Base-by-base conservation (phyloP, 2,113 vertebrate genomes). In the Pseudorectes ferrugineus region DNA sequence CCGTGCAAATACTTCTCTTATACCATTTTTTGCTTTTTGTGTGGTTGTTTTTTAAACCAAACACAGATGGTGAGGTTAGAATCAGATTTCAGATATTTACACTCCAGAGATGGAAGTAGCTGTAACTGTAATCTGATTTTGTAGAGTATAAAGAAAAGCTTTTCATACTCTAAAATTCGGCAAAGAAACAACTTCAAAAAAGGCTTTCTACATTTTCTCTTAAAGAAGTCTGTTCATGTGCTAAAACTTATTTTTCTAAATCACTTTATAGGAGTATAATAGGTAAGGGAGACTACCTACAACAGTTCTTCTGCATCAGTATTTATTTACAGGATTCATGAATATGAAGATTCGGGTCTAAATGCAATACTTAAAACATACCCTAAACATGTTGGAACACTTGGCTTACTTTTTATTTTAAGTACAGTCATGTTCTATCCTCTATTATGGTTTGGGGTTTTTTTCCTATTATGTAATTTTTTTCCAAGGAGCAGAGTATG, bases 121-220 rank as follows among this genome's bases (percentile, higher is more conserved):
- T 83, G 25, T 87, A 89, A 93, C 36, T 78, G 43, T 67, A 88
- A 73, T 80, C 55, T 57, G 63, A 95, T 74, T 96, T 95, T 88
- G 49, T 87, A 51, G 67, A 88, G 40, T 31, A 77, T 75, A 84
- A 94, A 93, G 55, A 85, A 89, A 96, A 93, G 40, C 49, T 55
- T 46, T 51, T 85, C 51, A 83, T 57, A 93, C 36, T 78, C 43
- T 89, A 80, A 90, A 95, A 95, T 82, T 58, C 87, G 96, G 89
- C n/a, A 35, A 92, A 46, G 42, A 95, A 91, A 96, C n/a, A 71
- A 77, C 55, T 90, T 58, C 83, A 92, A 10, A 80, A 95, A 98
- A 88, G 22, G 22, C 40, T 94, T 96, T 88, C 76, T 74, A 94
- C 70, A 80, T 62, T 96, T 85, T 74, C 20, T 55, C 71, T 74